Base-by-base conservation (phyloP, 53 echinoderm and acorn worm species). In the Crossaster papposus region DNA sequence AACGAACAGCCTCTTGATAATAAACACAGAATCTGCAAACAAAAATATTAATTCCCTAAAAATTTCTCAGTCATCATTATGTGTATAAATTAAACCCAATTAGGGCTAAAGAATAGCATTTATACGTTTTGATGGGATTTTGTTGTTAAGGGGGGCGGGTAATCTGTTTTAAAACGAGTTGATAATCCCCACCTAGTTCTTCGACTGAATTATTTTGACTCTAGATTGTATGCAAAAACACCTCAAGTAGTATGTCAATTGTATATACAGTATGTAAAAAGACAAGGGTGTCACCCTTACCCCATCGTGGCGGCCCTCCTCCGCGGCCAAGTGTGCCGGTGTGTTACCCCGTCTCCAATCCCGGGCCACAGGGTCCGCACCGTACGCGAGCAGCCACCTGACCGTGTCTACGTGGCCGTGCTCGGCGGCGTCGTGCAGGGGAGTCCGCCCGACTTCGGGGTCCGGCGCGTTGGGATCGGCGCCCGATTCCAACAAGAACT, bases 401-500 rank as follows among this genome's bases (percentile, higher is more conserved):
- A 92, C 90, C 31, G 90, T 90, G 30, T 83, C 86, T 12, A 38
- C 64, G 50, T 77, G 78, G 17, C 95, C 95, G 24, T 90, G 87
- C 81, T 90, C 78, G 17, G 90, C 90, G 7, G 95, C 95, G 36
- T 94, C 90, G 72, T 92, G 92, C 28, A 94, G 87, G n/a, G 95
- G 95, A 17, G 91, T 92, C 52, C 95, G 65, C 13, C 92, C 92
- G 34, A 81, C 81, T 23, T 81, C 78, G 17, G 55, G 86, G 62
- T 92, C 95, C 3, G 15, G 70, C 14, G 62, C 88, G 83, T 94
- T 92, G 44, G 92, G 92, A 36, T 92, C 65, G 29, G 92, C 95
- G 33, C 95, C 95, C 22, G 26, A 17, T 29, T 90, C 38, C 0
- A 94, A 92, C 6, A 94, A 62, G 37, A 92, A 63, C 35, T 36